Base-by-base conservation (phyloP, 2,797 vertebrate genomes). In the Cyprinodon diabolis region DNA sequence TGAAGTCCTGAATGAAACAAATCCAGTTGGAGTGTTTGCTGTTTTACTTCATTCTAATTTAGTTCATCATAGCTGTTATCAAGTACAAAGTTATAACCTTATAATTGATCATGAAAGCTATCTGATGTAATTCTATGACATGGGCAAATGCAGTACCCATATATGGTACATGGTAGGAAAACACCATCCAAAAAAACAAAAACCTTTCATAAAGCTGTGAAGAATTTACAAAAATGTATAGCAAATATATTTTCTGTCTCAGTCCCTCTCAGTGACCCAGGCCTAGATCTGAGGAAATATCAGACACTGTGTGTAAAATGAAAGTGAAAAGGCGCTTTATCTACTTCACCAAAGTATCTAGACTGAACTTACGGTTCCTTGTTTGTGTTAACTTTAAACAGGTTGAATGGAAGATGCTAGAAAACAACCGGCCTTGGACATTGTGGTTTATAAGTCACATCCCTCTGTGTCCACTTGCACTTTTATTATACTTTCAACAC, bases 401-500 rank as follows among this genome's bases (percentile, higher is more conserved):
- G 21, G 2, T 17, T 56, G 52, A 45, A 3, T 69, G 37, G 43
- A 69, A 43, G 6, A 55, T 69, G n/a, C n/a, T 10, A 23, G 10
- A 48, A 47, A n/a, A 1, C 35, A 43, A 37, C 37, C 9, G 1
- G 1, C 37, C 21, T 6, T 40, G 37, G 23, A 47, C 62, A 25
- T 21, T 13, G 6, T 37, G 2, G 65, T 72, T n/a, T 12, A 43
- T 17, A 0, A 67, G 37, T 35, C 6, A 19, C 11, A 56, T 30
- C 17, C 48, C n/a, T 54, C 45, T 72, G 3, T 48, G 51, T 66
- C 25, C 25, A 51, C 19, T 37, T 49, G 17, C 17, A 56, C 51
- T 55, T 66, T 73, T 17, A 17, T 9, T 47, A 51, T 43, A 57
- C 72, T 17, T 57, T 60, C 25, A 37, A 72, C 48, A 51, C 12